phyloP scores from a whole-genome alignment of 1,140 invertebrate genomes.

The Brachionus paranguensis region DNA sequence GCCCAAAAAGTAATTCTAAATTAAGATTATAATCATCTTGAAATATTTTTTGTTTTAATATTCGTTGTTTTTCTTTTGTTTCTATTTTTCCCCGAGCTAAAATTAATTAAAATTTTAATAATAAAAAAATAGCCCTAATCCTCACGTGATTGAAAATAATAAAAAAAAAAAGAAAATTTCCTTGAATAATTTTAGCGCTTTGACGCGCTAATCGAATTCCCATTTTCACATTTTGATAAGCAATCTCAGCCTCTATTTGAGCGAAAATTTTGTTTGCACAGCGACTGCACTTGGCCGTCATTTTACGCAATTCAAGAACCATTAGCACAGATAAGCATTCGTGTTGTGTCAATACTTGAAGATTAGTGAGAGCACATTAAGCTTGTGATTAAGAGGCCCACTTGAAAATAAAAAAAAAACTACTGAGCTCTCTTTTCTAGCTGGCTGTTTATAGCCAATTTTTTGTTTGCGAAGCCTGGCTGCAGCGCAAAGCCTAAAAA shows the following conservation, averaged over 20 bases:
- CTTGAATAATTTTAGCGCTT: background rate
- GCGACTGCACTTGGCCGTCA: background rate
- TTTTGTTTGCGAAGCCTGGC: background rate
- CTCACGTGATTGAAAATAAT: constrained; percentile 34
- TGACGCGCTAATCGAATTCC: background rate
- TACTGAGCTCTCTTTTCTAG: background rate
- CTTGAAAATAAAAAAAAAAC: background rate
- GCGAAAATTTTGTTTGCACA: background rate
- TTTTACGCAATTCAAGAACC: background rate
- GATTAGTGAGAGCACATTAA: constrained; percentile 12
- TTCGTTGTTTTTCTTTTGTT: background rate
- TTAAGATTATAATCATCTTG: constrained; percentile 15
- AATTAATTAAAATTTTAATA: constrained; percentile 32
- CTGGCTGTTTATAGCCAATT: background rate
- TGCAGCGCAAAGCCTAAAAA: background rate
- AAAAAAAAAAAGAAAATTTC: background rate
- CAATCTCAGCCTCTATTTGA: background rate
- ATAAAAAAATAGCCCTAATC: constrained; percentile 38
- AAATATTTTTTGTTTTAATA: constrained; percentile 7
- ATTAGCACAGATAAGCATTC: constrained; percentile 9
- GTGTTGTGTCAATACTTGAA: constrained; percentile 15
- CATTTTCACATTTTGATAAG: background rate
- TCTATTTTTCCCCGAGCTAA: constrained; percentile 25
- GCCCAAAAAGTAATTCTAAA: background rate
- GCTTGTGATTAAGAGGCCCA: background rate